These are phyloP conservation scores for Ypsolopha sequella DNA, from an alignment of 2,888 invertebrate genomes.

Conservation along the genomic window DNA sequence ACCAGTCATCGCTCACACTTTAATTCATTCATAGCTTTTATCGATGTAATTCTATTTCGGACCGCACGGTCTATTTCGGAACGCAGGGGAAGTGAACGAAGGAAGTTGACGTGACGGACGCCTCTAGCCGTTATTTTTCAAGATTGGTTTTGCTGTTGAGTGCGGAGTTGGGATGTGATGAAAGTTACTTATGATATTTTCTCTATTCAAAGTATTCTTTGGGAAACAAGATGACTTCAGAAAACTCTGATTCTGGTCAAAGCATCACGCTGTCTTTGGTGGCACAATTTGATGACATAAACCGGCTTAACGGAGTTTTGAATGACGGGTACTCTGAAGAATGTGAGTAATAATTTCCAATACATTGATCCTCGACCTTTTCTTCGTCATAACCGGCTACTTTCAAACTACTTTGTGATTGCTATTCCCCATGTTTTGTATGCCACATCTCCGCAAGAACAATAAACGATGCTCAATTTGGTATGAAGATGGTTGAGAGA, in stretches of 20 bases:
- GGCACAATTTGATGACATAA: slow-evolving; percentile 80
- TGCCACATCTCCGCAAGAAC: too few species aligned
- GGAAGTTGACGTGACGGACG: too few species aligned
- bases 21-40: too few species aligned
- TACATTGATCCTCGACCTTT: slow-evolving; percentile 24
- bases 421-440: too few species aligned
- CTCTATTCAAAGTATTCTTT: neutral
- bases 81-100: too few species aligned
- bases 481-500: too few species aligned
- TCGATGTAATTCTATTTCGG: too few species aligned
- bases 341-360: slow-evolving; percentile 56
- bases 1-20: too few species aligned
- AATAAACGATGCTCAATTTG: too few species aligned
- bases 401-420: too few species aligned
- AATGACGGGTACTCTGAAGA: slow-evolving; percentile 77
- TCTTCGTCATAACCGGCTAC: too few species aligned
- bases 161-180: slow-evolving; percentile 4
- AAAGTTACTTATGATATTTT: slow-evolving; percentile 11
- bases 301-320: slow-evolving; percentile 74
- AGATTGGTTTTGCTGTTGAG: slow-evolving; percentile 10
- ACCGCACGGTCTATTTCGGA: too few species aligned
- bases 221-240: slow-evolving; percentile 46
- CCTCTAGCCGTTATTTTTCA: slow-evolving; percentile 18
- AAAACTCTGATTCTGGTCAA: slow-evolving; percentile 47
- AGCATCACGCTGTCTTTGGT: slow-evolving; percentile 70